These are phyloP conservation scores for Nymphalis urticae DNA, from an alignment of 2,888 invertebrate species.

Conservation along the genomic window DNA sequence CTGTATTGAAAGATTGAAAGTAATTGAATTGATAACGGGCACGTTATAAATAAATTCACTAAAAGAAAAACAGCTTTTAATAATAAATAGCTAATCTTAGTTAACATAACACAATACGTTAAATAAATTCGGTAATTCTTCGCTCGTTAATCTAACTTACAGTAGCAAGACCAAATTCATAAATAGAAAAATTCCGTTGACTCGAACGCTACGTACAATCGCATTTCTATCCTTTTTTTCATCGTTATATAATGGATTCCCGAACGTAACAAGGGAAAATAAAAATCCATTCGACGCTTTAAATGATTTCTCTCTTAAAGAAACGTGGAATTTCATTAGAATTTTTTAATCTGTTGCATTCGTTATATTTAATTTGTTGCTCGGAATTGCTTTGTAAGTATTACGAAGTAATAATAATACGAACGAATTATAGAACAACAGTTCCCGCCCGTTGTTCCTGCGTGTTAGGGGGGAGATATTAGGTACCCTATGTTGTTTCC, in stretches of 20 bases:
- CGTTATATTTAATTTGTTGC: slow-evolving; percentile 30
- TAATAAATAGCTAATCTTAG: no score
- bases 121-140: background rate
- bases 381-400: slow-evolving; percentile 23
- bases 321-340: slow-evolving; percentile 44
- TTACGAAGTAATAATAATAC: background rate
- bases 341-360: slow-evolving; percentile 54
- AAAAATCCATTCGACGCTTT: slow-evolving; percentile 44
- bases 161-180: slow-evolving; percentile 33
- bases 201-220: slow-evolving; percentile 53
- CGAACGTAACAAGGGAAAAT: slow-evolving; percentile 46
- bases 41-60: no score
- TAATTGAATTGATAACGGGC: no score
- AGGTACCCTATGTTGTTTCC: no score
- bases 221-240: slow-evolving; percentile 45
- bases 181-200: slow-evolving; percentile 52
- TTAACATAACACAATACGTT: no score
- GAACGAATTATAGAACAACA: background rate
- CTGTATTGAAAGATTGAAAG: no score
- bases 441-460: no score
- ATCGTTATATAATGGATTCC: slow-evolving; percentile 60
- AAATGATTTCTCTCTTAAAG: slow-evolving; percentile 53
- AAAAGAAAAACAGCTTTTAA: no score
- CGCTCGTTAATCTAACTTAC: slow-evolving; percentile 33
- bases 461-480: no score